phyloP scores from a whole-genome alignment of 2,113 vertebrate species.

The Peromyscus californicus region DNA sequence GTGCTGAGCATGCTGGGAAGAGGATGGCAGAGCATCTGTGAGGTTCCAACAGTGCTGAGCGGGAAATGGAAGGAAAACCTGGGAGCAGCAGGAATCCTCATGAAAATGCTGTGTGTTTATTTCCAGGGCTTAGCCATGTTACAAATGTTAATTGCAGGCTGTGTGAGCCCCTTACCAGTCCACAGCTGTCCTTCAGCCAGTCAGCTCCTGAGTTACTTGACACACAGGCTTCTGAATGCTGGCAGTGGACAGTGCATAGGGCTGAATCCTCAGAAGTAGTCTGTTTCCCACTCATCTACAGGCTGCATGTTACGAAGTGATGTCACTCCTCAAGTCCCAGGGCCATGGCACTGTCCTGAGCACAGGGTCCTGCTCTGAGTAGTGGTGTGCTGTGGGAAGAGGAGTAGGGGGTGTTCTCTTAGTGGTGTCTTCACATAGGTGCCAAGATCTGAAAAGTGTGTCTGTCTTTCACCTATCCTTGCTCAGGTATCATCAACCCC shows the following conservation, averaged over 20 bases:
- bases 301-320: neutral
- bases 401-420: neutral
- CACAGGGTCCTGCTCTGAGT: neutral
- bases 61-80: neutral
- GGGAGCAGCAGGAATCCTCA: rapidly evolving
- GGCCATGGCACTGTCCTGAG: neutral
- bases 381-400: neutral
- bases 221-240: neutral
- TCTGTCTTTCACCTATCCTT: neutral
- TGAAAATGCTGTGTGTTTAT: neutral
- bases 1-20: neutral
- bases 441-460: neutral
- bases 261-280: neutral
- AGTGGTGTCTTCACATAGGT: neutral
- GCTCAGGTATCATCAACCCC: conserved; percentile 95
- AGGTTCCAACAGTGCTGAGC: neutral
- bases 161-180: neutral
- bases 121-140: neutral
- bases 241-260: neutral
- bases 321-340: neutral
- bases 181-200: neutral
- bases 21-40: neutral
- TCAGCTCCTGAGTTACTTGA: neutral
- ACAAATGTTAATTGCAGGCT: neutral
- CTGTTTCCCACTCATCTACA: neutral